Evolutionary conservation across 1,140 invertebrate species (phyloP).

Genomic region (Drosophila lacertosa): DNA sequence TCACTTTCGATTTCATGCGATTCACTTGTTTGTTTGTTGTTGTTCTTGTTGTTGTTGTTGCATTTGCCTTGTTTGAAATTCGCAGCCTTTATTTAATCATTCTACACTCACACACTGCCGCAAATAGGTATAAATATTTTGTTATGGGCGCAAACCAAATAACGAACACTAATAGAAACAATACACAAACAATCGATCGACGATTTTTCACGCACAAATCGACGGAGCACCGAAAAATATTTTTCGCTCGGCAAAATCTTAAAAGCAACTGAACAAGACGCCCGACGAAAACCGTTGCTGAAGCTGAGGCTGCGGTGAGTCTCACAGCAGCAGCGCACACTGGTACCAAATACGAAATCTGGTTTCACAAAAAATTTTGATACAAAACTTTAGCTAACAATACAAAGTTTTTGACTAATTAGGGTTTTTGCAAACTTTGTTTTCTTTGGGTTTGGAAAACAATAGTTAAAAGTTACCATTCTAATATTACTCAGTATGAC

Average conservation of each 20-base stretch:
- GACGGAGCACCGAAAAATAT: slow-evolving; percentile 56
- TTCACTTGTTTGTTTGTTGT: slow-evolving; percentile 50
- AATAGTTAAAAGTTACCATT: neutral
- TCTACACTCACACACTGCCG: slow-evolving; percentile 35
- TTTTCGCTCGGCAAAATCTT: slow-evolving; percentile 83
- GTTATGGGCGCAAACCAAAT: slow-evolving; percentile 27
- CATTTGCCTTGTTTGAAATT: slow-evolving; percentile 46
- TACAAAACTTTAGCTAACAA: neutral
- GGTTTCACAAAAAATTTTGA: neutral
- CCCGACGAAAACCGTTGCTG: slow-evolving; percentile 57
- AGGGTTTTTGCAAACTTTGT: too few relatives aligned
- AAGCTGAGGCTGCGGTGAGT: slow-evolving; percentile 53
- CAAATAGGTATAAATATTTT: slow-evolving; percentile 39
- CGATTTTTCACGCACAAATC: slow-evolving; percentile 51
- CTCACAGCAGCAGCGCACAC: slow-evolving; percentile 58
- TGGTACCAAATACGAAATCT: slow-evolving; percentile 13
- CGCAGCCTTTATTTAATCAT: slow-evolving; percentile 59
- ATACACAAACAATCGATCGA: slow-evolving; percentile 47
- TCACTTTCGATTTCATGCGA: slow-evolving; percentile 63
- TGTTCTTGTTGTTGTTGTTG: slow-evolving; percentile 43
- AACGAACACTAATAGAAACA: slow-evolving; percentile 3
- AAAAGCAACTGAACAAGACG: slow-evolving; percentile 81
- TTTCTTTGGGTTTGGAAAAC: too few relatives aligned
- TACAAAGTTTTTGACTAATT: too few relatives aligned
- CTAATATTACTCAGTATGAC: neutral